phyloP scores from a whole-genome alignment of 2,113 vertebrate genomes.

The Glaucidium brasilianum region DNA sequence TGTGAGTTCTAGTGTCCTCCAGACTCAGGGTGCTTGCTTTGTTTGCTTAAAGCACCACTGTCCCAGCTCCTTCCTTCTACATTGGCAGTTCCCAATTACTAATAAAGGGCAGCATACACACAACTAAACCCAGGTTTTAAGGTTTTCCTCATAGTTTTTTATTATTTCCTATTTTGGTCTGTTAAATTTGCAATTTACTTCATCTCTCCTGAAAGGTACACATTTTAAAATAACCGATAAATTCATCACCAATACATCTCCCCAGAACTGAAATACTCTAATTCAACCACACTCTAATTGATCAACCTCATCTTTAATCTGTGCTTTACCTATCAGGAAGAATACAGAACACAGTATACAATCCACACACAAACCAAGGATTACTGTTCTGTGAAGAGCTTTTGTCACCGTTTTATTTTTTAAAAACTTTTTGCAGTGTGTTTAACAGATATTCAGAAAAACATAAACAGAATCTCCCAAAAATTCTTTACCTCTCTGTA shows the following conservation, averaged over 20 bases:
- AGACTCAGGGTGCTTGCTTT: no score
- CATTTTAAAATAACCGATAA: background rate
- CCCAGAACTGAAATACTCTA: background rate
- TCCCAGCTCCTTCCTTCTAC: background rate
- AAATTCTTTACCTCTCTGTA: background rate
- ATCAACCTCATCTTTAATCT: background rate
- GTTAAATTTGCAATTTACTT: background rate
- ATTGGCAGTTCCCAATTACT: rapidly evolving
- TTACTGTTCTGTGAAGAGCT: background rate
- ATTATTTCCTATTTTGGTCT: background rate
- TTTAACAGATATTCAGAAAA: background rate
- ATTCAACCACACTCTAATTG: background rate
- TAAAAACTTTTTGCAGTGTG: background rate
- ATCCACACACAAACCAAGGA: background rate
- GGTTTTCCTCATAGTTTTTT: background rate
- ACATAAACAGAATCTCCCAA: background rate
- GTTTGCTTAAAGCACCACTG: background rate
- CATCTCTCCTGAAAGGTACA: background rate
- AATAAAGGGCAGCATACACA: rapidly evolving
- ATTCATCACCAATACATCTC: background rate
- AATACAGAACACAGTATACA: background rate
- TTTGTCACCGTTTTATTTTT: background rate
- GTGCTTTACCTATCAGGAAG: background rate
- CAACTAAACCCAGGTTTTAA: background rate
- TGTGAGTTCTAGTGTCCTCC: rapidly evolving